Evolutionary conservation across 2,888 invertebrate species (phyloP), one percentile per base, ranked within the genome.

Genomic region (Eupithecia dodoneata): DNA sequence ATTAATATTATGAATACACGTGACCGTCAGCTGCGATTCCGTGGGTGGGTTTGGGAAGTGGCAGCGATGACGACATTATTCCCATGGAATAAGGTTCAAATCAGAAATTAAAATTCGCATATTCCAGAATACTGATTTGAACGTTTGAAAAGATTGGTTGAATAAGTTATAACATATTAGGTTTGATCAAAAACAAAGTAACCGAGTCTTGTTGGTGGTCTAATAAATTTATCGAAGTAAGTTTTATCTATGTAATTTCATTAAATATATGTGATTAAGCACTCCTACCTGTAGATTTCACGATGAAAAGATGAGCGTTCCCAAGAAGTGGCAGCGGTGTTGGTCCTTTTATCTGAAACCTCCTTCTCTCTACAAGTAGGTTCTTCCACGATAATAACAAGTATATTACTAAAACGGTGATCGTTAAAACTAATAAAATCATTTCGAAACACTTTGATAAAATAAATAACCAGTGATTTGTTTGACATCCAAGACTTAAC

Each of bases 241-340:
- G 9, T 59, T 9, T 4, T 41, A 41, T 30, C 63, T 4, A 65
- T 41, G 0, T 30, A 18, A 30, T 10, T 63, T 59, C 18, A 7
- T 18, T 63, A 1, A n/a, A 63, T 18, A 30, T 18, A 4, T 2
- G 9, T 18, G 30, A 30, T 4, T 12, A 18, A 18, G 13, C 49
- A 12, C 15, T 52, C 66, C 30, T 42, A 94, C 93, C 88, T 79
- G 93, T 85, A n/a, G 96, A 92, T 73, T 86, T 84, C 76, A 91
- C 92, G n/a, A 92, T 84, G 78, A 96, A 90, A 42, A 94, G 87
- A 77, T 93, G 87, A 0, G 90, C 96, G 88, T 95, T 95, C 0
- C 96, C 96, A 12, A 96, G 70, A 3, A 96, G 13, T 0, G 96
- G 96, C 59, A 93, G 80, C 0, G 90, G 88, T 0, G 79, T 70